Base-by-base conservation (phyloP, 1,140 invertebrate species). In the Stegodyphus mimosarum region DNA sequence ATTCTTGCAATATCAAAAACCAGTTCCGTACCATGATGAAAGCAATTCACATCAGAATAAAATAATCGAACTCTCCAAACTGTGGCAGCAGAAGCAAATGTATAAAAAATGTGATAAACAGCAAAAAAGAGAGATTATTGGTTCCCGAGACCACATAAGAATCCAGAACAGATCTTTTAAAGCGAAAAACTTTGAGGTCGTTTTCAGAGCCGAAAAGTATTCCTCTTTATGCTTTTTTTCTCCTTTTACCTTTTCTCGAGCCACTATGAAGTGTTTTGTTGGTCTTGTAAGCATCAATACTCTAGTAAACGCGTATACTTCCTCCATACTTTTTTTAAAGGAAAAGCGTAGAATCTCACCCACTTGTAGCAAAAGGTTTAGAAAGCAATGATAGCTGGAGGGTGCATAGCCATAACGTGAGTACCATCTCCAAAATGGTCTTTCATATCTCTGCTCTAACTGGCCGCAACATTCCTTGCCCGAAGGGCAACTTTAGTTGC, bases 401-500 rank as follows among this genome's bases (percentile, higher is more conserved):
- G 74, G 74, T 66, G n/a, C 66, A 51, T 66, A 64, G 74, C 74
- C 60, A 77, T 77, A 77, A 77, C 74, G 74, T 77, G 33, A 33
- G 74, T 17, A 66, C 74, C 60, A 77, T 66, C 74, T 49, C 17
- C 74, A 33, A 77, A 77, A 77, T 77, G 74, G 60, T 50, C 74
- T 77, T 77, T 77, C 74, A 77, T 77, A 77, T 77, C 74, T 66
- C 74, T 77, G 60, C 33, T 64, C 74, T 77, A 77, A 77, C 74
- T 77, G 74, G 74, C 74, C 74, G 74, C 74, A 66, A 15, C n/a
- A 33, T 60, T 77, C 60, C 60, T 6, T 51, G 33, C 50, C 60
- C 74, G 3, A 10, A 66, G 48, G 74, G 48, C 74, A 77, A 66
- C 50, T 77, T 77, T 77, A 77, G 74, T 77, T 77, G 74, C 55